Base-by-base conservation (phyloP, 2,113 vertebrate genomes). In the Thomomys bottae region DNA sequence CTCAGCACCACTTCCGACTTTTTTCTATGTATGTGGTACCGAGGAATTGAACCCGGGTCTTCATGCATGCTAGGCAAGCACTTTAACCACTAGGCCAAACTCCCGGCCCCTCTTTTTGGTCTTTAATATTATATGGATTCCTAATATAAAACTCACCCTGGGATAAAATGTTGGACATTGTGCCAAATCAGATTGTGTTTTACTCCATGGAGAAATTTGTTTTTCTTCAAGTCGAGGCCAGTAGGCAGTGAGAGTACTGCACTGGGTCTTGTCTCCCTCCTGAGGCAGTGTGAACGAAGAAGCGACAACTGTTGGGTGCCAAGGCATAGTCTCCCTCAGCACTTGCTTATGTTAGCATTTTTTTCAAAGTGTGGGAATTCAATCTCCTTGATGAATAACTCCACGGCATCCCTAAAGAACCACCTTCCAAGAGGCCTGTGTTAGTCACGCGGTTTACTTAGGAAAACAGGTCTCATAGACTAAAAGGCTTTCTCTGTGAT, bases 141-240 rank as follows among this genome's bases (percentile, higher is more conserved):
- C 18, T 54, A 54, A 54, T 54, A 17, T 54, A n/a, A n/a, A n/a
- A n/a, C n/a, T n/a, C 88, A 73, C 76, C 89, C 70, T 38, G 8
- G 70, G 82, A 57, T 80, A 72, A 89, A 76, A 92, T 45, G 49
- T 78, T 89, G 67, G 23, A 68, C 59, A 34, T 81, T 72, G 57
- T 59, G 67, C 66, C 87, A 72, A 84, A 92, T 90, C 57, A 77
- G 82, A 90, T 85, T 45, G 73, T 78, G 70, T 87, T 68, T 87
- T 84, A 77, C 85, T 76, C 68, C n/a, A 54, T 17, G 68, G 49
- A 84, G 78, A 59, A 93, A 87, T 84, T 36, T 64, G 38, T 84
- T 87, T 89, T 80, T 75, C 88, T 89, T 67, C 32, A 59, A 82
- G 75, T 84, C 67, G 23, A 63, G 75, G 73, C 40, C 54, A 90